phyloP scores from a whole-genome alignment of 1,140 invertebrate species.

The Drosophila albomicans region DNA sequence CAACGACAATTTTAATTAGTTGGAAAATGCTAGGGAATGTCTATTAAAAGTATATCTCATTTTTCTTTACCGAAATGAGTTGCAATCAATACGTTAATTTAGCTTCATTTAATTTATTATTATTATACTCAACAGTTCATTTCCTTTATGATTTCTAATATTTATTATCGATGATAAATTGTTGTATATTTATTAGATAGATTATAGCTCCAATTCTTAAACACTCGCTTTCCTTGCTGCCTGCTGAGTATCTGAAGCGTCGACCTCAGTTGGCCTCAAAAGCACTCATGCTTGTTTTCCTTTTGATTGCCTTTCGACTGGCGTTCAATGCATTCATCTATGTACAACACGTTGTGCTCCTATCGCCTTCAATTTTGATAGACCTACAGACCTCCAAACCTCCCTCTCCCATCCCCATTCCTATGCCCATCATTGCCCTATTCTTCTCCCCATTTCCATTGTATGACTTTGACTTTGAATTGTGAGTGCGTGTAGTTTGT shows the following conservation, averaged over 20 bases:
- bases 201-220: background rate
- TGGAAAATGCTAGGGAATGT: too few relatives aligned
- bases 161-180: too few relatives aligned
- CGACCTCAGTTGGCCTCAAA: background rate
- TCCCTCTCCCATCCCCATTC: too few relatives aligned
- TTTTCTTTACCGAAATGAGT: too few relatives aligned
- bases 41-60: too few relatives aligned
- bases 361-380: constrained; percentile 40
- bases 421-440: background rate
- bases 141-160: too few relatives aligned
- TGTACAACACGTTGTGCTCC: constrained; percentile 34
- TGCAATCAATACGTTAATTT: too few relatives aligned
- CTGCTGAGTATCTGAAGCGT: constrained; percentile 16
- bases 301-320: constrained; percentile 43
- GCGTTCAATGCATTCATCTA: constrained; percentile 37
- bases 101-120: too few relatives aligned
- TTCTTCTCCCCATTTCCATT: constrained; percentile 9
- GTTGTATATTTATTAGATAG: too few relatives aligned
- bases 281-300: background rate
- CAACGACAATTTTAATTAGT: too few relatives aligned
- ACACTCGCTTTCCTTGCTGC: background rate
- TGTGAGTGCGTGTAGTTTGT: constrained; percentile 30
- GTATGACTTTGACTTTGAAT: constrained; percentile 48
- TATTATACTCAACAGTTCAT: too few relatives aligned
- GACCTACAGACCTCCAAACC: background rate